These are phyloP conservation scores for Coregonus sp. DNA, from an alignment of 2,797 vertebrate genomes.

Conservation along the genomic window DNA sequence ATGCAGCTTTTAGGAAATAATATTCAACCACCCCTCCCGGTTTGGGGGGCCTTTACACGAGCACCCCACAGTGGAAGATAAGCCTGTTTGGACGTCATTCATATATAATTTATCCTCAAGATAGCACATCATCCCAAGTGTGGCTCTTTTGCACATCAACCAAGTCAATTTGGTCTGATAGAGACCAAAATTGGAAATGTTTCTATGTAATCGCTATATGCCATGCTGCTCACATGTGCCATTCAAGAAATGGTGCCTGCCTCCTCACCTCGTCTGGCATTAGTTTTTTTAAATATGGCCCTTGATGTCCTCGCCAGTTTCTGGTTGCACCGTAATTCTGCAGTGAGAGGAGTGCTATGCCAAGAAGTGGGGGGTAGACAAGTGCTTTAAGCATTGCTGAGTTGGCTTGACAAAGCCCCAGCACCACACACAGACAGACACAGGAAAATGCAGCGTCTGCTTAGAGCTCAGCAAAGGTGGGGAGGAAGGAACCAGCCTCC, in stretches of 20 bases:
- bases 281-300: conserved; percentile 27
- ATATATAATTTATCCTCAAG: conserved; percentile 9
- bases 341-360: neutral
- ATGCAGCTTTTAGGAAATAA: conserved; percentile 4
- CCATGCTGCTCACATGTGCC: neutral
- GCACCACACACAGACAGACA: neutral
- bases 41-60: too few relatives aligned
- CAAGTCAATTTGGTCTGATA: neutral
- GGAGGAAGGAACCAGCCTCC: neutral
- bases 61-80: neutral
- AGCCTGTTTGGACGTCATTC: conserved; percentile 4
- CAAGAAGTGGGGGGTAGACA: conserved; percentile 15
- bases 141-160: neutral
- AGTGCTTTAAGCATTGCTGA: conserved; percentile 16
- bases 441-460: neutral
- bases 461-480: neutral
- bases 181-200: neutral
- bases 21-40: neutral
- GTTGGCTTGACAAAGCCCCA: neutral
- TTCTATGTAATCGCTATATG: conserved; percentile 24
- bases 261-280: neutral
- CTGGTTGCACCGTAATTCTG: neutral
- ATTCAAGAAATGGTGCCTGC: neutral
- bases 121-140: neutral
- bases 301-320: conserved; percentile 34